Evolutionary conservation across 1,140 invertebrate genomes (phyloP).

Genomic region (Charaxes varanes): DNA sequence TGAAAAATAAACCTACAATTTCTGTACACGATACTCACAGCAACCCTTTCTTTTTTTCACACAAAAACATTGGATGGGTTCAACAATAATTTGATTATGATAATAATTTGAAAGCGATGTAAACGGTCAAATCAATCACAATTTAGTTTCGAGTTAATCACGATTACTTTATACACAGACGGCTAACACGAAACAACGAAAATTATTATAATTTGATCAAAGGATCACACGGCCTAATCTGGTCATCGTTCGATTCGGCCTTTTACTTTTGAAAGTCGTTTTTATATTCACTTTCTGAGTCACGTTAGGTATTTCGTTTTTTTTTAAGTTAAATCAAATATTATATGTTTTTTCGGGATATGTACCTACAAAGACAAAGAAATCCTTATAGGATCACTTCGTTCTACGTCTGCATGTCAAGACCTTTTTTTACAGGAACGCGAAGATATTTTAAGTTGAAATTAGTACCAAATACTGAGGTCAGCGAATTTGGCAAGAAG

Average conservation of each 20-base stretch:
- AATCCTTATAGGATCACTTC: too few species aligned
- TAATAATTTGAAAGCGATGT: background rate
- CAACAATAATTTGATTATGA: background rate
- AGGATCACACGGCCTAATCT: constrained; percentile 44
- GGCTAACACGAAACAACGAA: constrained; percentile 30
- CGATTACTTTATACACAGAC: constrained; percentile 12
- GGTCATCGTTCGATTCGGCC: constrained; percentile 32
- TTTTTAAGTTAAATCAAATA: constrained; percentile 1
- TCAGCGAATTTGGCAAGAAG: too few species aligned
- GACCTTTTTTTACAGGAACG: too few species aligned
- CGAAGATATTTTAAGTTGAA: too few species aligned
- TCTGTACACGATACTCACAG: too few species aligned
- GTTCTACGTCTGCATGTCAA: too few species aligned
- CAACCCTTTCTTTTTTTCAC: background rate
- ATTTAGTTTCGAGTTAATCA: constrained; percentile 22
- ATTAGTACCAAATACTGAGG: too few species aligned
- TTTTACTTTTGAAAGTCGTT: constrained; percentile 8
- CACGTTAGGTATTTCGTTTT: constrained; percentile 1
- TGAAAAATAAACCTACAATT: too few species aligned
- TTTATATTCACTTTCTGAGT: constrained; percentile 1
- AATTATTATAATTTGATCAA: constrained; percentile 52
- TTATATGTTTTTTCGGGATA: too few species aligned
- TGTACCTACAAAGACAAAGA: too few species aligned
- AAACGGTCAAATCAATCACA: constrained; percentile 34
- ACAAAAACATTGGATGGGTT: background rate